A percentile compares a stretch with the other conserved stretches of the same genome.
Conservation (phyloP, 2,888 invertebrate species). For the Argynnis bischoffii region DNA sequence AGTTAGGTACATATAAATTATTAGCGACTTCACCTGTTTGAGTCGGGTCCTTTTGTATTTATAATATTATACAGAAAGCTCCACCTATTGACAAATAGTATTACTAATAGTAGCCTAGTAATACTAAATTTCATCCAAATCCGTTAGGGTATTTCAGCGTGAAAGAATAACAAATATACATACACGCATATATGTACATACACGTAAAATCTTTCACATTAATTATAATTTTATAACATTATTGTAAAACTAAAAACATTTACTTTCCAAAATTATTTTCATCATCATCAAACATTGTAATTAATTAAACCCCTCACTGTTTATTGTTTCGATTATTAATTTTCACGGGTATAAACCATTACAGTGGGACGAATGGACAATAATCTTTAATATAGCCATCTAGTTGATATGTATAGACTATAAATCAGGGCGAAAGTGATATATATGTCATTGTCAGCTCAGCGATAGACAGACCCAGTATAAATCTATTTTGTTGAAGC, state of each 20-base stretch:
- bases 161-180: too few relatives aligned
- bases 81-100: too few relatives aligned
- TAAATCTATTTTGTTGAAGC: constrained; percentile 42
- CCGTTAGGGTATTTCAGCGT: too few relatives aligned
- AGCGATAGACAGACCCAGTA: constrained; percentile 55
- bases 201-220: too few relatives aligned
- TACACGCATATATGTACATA: too few relatives aligned
- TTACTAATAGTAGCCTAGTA: too few relatives aligned
- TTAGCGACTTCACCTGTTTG: too few relatives aligned
- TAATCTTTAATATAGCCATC: constrained; percentile 12
- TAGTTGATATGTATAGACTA: constrained; percentile 37
- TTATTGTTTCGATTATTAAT: constrained; percentile 15
- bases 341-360: neutral
- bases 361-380: constrained; percentile 2
- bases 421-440: constrained; percentile 57
- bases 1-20: too few relatives aligned
- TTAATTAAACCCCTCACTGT: neutral
- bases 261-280: neutral
- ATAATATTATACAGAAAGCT: too few relatives aligned
- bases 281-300: constrained; percentile 4
- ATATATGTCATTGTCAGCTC: constrained; percentile 64
- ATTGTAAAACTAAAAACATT: neutral
- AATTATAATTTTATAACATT: neutral
- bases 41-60: too few relatives aligned
- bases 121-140: too few relatives aligned